A percentile compares a stretch with the other conserved stretches of the same genome.
phyloP scores from a whole-genome alignment of 1,140 invertebrate species.

The Ruditapes philippinarum region DNA sequence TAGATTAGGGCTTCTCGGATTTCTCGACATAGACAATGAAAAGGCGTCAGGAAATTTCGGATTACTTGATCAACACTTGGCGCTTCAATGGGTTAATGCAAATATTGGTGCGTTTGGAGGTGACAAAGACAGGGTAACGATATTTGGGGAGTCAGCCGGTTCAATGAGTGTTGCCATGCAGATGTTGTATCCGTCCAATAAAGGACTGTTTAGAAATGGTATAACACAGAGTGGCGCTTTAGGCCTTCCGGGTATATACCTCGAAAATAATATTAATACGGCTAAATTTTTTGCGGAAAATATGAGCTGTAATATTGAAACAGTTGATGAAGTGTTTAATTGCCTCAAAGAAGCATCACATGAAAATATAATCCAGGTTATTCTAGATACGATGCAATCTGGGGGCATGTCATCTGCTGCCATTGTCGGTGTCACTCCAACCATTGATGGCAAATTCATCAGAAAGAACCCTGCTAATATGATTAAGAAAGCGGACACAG shows the following conservation, averaged over 20 bases:
- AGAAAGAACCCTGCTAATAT: not conserved
- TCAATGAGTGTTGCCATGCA: constrained; percentile 38
- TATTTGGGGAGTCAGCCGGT: constrained; percentile 78
- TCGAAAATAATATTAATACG: not conserved
- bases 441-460: constrained; percentile 38
- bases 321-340: not conserved
- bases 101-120: constrained; percentile 81
- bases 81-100: constrained; percentile 87
- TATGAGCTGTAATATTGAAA: not conserved
- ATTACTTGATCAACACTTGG: constrained; percentile 64
- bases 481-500: not conserved
- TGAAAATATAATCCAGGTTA: not conserved
- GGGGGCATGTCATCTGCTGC: not conserved
- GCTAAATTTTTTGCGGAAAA: constrained; percentile 7
- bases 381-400: not conserved
- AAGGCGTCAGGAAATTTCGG: constrained; percentile 77
- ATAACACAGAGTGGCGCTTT: constrained; percentile 71
- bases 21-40: constrained; percentile 89
- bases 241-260: not conserved
- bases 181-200: constrained; percentile 55
- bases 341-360: not conserved
- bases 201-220: constrained; percentile 80
- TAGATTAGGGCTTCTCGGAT: constrained; percentile 86
- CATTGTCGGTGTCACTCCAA: not conserved
- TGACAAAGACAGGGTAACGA: constrained; percentile 73